phyloP scores from a whole-genome alignment of 2,888 invertebrate species.

The Acanthosepion esculentum region DNA sequence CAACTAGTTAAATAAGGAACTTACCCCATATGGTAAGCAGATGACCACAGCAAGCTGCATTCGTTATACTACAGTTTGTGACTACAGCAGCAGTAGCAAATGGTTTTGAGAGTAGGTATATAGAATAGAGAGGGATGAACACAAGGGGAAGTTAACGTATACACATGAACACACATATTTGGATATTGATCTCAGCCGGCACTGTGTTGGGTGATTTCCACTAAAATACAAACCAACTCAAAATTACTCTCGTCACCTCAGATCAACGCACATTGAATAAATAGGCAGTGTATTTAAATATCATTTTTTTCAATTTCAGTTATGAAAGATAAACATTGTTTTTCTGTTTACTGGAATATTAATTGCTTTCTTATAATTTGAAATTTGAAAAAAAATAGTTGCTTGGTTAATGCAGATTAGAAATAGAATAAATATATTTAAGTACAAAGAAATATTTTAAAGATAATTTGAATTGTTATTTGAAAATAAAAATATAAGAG shows the following conservation, averaged over 20 bases:
- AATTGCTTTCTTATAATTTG: not conserved
- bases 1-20: not conserved
- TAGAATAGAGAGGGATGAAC: not conserved
- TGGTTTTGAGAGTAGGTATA: not conserved
- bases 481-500: not conserved
- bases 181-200: not conserved
- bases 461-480: not conserved
- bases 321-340: not conserved
- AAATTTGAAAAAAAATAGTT: not conserved
- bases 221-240: not conserved
- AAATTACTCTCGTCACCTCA: not conserved
- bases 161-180: not conserved
- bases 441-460: too few species aligned
- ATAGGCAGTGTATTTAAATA: too few species aligned
- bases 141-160: not conserved
- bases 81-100: not conserved
- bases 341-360: not conserved
- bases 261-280: not conserved
- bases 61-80: not conserved
- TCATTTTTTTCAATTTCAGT: too few species aligned
- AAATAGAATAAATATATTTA: too few species aligned
- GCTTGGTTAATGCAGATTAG: not conserved
- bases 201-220: not conserved
- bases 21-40: slow-evolving; percentile 33
- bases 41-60: slow-evolving; percentile 9